Evolutionary conservation across 2,113 vertebrate genomes (phyloP).

Genomic region (Himantopus leucocephalus): DNA sequence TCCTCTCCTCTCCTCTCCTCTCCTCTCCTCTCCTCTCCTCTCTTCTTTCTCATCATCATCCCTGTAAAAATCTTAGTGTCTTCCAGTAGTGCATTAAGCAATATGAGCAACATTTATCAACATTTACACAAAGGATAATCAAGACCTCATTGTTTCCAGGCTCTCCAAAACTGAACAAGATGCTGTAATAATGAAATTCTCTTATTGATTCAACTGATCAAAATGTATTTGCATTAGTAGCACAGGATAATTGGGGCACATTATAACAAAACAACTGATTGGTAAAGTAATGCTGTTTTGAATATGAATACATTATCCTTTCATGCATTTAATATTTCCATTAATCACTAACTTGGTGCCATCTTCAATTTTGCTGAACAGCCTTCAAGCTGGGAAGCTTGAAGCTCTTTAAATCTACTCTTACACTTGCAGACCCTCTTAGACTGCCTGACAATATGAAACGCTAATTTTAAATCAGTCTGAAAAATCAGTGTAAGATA

Average conservation of each 20-base stretch:
- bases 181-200: conserved; percentile 55
- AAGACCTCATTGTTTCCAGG: conserved; percentile 50
- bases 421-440: not conserved
- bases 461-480: conserved; percentile 43
- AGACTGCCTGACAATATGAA: conserved; percentile 6
- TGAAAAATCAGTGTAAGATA: conserved; percentile 1
- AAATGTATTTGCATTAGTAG: conserved; percentile 70
- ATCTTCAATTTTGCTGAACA: conserved; percentile 26
- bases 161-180: conserved; percentile 60
- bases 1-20: too few species aligned
- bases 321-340: conserved; percentile 54
- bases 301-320: conserved; percentile 61
- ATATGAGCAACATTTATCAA: conserved; percentile 14
- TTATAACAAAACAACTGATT: conserved; percentile 68
- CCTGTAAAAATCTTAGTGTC: not conserved
- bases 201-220: conserved; percentile 67
- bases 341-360: conserved; percentile 54
- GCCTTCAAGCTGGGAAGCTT: conserved; percentile 22
- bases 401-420: conserved; percentile 43
- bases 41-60: not conserved
- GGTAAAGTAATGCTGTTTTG: conserved; percentile 28
- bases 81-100: conserved; percentile 53
- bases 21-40: not conserved
- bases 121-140: conserved; percentile 43
- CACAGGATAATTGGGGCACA: conserved; percentile 28